A percentile compares a stretch with the other conserved stretches of the same genome.
Evolutionary conservation across 2,888 invertebrate genomes (phyloP).

Genomic region (Synanthedon formicaeformis): DNA sequence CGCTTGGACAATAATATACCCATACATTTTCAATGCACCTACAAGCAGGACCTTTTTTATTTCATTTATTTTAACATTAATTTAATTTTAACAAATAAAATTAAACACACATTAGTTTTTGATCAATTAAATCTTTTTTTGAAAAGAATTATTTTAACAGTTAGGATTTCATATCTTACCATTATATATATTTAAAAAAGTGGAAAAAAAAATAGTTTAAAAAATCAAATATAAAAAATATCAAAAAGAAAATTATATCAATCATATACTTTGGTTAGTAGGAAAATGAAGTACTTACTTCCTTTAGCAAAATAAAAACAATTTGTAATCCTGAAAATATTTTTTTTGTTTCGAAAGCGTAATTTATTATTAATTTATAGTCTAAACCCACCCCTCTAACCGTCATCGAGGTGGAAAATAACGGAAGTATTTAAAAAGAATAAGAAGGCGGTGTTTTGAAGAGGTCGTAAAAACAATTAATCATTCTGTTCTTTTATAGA

Average conservation of each 20-base stretch:
- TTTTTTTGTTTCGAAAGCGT: conserved; percentile 40
- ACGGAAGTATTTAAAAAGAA: conserved; percentile 66
- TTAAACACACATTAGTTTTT: too few species aligned
- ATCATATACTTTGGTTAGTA: background rate
- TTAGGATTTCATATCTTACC: too few species aligned
- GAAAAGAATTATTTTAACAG: background rate
- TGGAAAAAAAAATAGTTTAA: background rate
- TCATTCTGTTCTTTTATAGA: conserved; percentile 60
- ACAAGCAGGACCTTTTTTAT: too few species aligned
- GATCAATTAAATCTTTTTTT: background rate
- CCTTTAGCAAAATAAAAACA: background rate
- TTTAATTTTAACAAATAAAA: too few species aligned
- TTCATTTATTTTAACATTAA: too few species aligned
- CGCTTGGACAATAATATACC: conserved; percentile 15
- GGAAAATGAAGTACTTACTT: background rate
- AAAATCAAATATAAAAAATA: background rate
- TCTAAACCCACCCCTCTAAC: conserved; percentile 53
- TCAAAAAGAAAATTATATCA: background rate
- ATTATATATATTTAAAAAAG: too few species aligned
- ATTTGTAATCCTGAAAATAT: background rate
- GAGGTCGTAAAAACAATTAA: conserved; percentile 67
- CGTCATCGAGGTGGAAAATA: conserved; percentile 66
- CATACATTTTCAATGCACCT: conserved; percentile 5
- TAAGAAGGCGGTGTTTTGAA: conserved; percentile 63
- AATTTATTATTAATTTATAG: conserved; percentile 64